Base-by-base conservation (phyloP, 2,888 invertebrate genomes). In the Sinohyriopsis cumingii region DNA sequence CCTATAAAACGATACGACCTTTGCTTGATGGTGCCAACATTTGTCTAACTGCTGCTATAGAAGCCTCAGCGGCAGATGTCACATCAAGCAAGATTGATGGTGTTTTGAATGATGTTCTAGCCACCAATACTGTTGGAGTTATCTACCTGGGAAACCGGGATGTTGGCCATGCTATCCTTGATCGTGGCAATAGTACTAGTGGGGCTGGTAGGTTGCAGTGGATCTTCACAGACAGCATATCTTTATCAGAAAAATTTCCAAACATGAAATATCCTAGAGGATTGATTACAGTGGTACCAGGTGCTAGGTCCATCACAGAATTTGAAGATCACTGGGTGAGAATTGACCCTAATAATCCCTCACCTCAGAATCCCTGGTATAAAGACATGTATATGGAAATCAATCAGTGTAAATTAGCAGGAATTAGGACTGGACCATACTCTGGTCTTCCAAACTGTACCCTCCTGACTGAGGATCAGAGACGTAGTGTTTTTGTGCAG, bases 281-380 rank as follows among this genome's bases (percentile, higher is more conserved):
- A 59, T 53, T 85, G 9, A 74, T 88, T 20, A 74, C 81, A 12
- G 78, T 88, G 7, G 65, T 85, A 1, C 83, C 86, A 3, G 79
- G 82, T 6, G 80, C 81, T 6, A 77, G 87, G 59, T 79, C 76
- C 54, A 86, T 87, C 19, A 84, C 82, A 15, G 88, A 88, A 72
- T 88, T 88, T 81, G 87, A 88, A 69, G 86, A 86, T 72, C 85
- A 88, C 71, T 88, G 88, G 88, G 79, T 86, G 22, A 72, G 85
- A 63, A 81, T 87, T 24, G 76, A 86, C 60, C 80, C 78, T 28
- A 76, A 72, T 19, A 76, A 72, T 55, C 83, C 84, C 0, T 80
- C 82, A 0, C 4, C 69, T 3, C 85, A 87, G 59, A 87, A 87
- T 67, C 87, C 88, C 0, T 87, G 85, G 85, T 87, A 81, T 65